Evolutionary conservation across 2,113 vertebrate genomes (phyloP).

Genomic region (Pygathrix nemaeus): DNA sequence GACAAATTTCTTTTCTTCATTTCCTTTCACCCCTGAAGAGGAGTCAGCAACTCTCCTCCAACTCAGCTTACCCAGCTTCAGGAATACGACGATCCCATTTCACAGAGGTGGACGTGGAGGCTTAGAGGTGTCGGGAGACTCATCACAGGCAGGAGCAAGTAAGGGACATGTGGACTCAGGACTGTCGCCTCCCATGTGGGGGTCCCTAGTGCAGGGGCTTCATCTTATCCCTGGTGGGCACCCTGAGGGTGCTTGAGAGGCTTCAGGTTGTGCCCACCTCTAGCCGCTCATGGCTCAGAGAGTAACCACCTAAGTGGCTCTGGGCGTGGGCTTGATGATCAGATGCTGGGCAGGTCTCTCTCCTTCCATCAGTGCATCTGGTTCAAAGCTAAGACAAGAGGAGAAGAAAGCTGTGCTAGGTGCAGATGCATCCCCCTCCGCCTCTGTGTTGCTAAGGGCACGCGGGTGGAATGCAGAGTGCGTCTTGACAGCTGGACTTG

Average conservation of each 20-base stretch:
- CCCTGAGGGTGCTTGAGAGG: rapidly evolving
- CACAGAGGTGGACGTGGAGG: background rate
- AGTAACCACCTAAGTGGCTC: rapidly evolving
- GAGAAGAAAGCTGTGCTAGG: rapidly evolving
- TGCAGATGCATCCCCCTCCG: rapidly evolving
- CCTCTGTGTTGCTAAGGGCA: background rate
- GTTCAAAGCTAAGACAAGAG: background rate
- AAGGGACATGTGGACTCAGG: background rate
- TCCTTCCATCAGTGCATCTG: rapidly evolving
- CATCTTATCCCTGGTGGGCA: rapidly evolving
- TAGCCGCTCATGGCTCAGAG: background rate
- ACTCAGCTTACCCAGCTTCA: background rate
- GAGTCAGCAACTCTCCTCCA: background rate
- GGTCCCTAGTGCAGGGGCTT: too few species aligned
- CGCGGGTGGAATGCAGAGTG: rapidly evolving
- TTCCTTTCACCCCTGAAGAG: background rate
- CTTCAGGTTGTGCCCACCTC: rapidly evolving
- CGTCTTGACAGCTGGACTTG: rapidly evolving
- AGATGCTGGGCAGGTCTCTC: background rate
- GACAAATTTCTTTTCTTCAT: background rate
- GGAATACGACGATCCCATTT: background rate
- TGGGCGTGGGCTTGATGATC: background rate
- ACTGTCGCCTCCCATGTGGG: background rate
- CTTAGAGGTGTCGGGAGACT: background rate
- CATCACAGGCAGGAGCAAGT: background rate